phyloP scores from a whole-genome alignment of 2,797 vertebrate species.

The Cossypha polioptera region DNA sequence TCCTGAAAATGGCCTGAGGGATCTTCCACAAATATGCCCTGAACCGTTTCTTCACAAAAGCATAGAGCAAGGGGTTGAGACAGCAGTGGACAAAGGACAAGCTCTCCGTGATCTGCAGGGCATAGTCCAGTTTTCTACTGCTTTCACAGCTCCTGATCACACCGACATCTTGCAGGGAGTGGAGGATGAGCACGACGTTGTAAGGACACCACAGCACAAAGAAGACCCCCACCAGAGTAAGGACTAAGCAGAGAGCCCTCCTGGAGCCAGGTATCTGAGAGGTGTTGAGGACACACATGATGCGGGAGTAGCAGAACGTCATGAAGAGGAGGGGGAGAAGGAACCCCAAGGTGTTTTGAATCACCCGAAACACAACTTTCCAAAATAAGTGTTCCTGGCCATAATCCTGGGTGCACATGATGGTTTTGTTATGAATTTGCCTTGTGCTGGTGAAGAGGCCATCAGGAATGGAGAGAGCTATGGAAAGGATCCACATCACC shows the following conservation, averaged over 20 bases:
- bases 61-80: slow-evolving; percentile 75
- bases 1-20: neutral
- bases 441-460: slow-evolving; percentile 64
- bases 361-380: slow-evolving; percentile 71
- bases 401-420: slow-evolving; percentile 67
- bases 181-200: slow-evolving; percentile 72
- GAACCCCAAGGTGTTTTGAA: slow-evolving; percentile 74
- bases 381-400: slow-evolving; percentile 56
- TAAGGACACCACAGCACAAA: slow-evolving; percentile 81
- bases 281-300: neutral
- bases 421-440: neutral
- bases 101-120: slow-evolving; percentile 75
- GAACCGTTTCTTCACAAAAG: slow-evolving; percentile 68
- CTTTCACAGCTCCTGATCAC: slow-evolving; percentile 66
- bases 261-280: slow-evolving; percentile 24
- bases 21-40: slow-evolving; percentile 45
- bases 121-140: slow-evolving; percentile 72
- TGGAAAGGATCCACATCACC: slow-evolving; percentile 67
- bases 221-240: slow-evolving; percentile 66
- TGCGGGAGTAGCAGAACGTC: slow-evolving; percentile 69
- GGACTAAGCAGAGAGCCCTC: slow-evolving; percentile 52
- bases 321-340: slow-evolving; percentile 73
- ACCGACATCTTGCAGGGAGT: slow-evolving; percentile 71
- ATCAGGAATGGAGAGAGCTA: slow-evolving; percentile 70
- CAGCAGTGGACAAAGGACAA: slow-evolving; percentile 78